Conservation (phyloP, 2,113 vertebrate species). For the Vidua chalybeata region DNA sequence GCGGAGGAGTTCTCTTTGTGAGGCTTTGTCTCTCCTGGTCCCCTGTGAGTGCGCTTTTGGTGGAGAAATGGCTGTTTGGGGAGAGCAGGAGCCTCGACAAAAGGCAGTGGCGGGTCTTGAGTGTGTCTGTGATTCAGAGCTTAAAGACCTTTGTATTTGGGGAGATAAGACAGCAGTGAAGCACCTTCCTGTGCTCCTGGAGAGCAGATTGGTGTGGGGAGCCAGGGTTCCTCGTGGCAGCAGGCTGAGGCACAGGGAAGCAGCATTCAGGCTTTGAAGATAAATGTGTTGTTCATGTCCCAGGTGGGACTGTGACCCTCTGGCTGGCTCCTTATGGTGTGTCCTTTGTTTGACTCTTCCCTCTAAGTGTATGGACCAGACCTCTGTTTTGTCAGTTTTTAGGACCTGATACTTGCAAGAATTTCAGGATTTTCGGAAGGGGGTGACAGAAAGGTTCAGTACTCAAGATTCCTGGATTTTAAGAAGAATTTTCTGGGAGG, state of each 20-base stretch:
- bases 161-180: background rate
- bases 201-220: background rate
- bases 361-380: background rate
- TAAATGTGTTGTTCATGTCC: background rate
- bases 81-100: background rate
- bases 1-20: background rate
- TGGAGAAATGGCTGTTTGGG: background rate
- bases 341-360: conserved; percentile 38
- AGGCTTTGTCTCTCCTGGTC: background rate
- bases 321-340: background rate
- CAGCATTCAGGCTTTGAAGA: background rate
- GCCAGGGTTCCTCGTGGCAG: background rate
- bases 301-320: conserved; percentile 4
- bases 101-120: background rate
- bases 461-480: background rate
- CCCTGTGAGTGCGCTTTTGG: background rate
- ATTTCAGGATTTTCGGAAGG: background rate
- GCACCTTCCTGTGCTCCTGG: background rate
- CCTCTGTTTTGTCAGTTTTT: background rate
- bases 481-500: background rate
- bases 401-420: background rate
- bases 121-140: background rate
- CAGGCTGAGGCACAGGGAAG: background rate
- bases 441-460: background rate
- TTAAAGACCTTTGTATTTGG: background rate